phyloP scores from a whole-genome alignment of 2,113 vertebrate genomes.

The Cyanoderma ruficeps region DNA sequence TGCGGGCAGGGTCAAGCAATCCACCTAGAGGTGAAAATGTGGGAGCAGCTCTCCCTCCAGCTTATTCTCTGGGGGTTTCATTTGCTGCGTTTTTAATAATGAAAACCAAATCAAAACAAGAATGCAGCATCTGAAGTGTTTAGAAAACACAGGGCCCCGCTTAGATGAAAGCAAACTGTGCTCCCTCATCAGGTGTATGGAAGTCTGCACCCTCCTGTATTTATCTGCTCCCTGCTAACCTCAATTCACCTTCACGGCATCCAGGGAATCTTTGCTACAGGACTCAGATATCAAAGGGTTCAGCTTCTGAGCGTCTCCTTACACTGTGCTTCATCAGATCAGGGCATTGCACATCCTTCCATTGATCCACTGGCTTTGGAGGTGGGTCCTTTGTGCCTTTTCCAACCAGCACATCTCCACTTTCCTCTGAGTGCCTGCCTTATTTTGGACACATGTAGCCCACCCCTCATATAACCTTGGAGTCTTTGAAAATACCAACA shows the following conservation, averaged over 20 bases:
- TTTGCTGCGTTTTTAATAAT: conserved; percentile 40
- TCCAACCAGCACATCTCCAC: neutral
- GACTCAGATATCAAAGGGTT: conserved; percentile 47
- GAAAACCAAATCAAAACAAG: conserved; percentile 55
- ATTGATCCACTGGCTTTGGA: neutral
- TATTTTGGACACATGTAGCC: neutral
- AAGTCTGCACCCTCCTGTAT: conserved; percentile 36
- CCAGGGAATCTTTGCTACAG: conserved; percentile 52
- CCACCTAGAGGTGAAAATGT: conserved; percentile 52
- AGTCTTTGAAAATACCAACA: neutral
- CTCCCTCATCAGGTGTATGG: conserved; percentile 53
- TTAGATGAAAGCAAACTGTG: conserved; percentile 45
- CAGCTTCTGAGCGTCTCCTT: neutral
- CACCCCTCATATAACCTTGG: neutral
- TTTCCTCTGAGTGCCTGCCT: neutral
- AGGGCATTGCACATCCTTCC: neutral
- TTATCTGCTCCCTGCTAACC: conserved; percentile 59
- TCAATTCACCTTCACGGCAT: conserved; percentile 47
- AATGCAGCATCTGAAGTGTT: neutral
- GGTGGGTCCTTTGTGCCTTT: neutral
- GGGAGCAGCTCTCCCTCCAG: conserved; percentile 36
- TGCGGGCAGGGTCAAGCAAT: conserved; percentile 54
- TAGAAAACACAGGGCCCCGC: neutral
- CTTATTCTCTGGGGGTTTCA: conserved; percentile 25
- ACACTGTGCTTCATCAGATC: neutral